Base-by-base conservation (phyloP, 2,113 vertebrate species). In the Hiodon alosoides region DNA sequence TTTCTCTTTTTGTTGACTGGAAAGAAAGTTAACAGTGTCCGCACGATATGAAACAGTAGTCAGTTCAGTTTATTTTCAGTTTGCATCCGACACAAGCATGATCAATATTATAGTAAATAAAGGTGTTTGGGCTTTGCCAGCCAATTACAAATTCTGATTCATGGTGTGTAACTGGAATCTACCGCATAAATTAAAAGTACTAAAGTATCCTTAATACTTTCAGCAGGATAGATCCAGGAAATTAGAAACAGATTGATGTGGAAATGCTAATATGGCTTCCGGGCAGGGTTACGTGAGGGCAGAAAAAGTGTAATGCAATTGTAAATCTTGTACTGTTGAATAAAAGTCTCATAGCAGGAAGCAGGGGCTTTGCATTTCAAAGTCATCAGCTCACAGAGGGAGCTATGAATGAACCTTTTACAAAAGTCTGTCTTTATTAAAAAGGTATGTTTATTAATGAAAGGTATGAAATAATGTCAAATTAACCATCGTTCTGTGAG, bases 211-310 rank as follows among this genome's bases (percentile, higher is more conserved):
- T 79, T 51, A 5, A 50, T 16, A 6, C 55, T 68, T 62, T 69
- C n/a, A 79, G 66, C 76, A 80, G 67, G 66, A 72, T 78, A 73
- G 74, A 82, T 79, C 68, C 76, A 66, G 73, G 70, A 87, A 86
- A 90, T 82, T 74, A 69, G 74, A 67, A 86, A 78, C 86, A 86
- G 83, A 83, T 78, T 84, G 66, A 31, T 60, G 48, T 46, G 54
- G 73, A 71, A 66, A 75, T 58, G 54, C 68, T 54, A 68, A 62
- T 72, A 60, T 61, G 14, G 58, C 14, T 75, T 73, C 51, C 60
- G n/a, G 57, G 46, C 51, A 55, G 52, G 78, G 75, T 82, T 85
- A 76, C 78, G 78, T 9, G 16, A 77, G 76, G 79, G 71, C 74
- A 83, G 51, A 67, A 79, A 60, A 54, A 51, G 66, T 70, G 77